Evolutionary conservation across 1,140 invertebrate genomes (phyloP).

Genomic region (Choristoneura fumiferana): DNA sequence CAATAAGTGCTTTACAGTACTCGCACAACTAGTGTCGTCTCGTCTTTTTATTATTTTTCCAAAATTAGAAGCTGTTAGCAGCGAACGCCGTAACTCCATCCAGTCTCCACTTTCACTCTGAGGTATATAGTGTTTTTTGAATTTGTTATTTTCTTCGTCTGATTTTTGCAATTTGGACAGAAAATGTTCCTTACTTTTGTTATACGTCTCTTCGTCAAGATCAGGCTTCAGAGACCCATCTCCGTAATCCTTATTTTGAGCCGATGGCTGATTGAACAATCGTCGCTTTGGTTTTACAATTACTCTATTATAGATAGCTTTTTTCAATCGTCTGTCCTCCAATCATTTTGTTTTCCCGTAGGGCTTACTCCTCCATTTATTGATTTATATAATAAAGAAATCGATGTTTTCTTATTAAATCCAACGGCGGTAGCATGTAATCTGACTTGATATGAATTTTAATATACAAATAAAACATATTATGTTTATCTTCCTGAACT

Average conservation of each 20-base stretch:
- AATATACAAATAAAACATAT: too few relatives aligned
- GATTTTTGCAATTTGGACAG: slow-evolving; percentile 13
- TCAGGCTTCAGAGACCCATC: neutral
- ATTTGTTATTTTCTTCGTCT: neutral
- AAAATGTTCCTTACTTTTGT: neutral
- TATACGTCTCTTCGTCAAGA: neutral
- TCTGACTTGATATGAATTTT: neutral
- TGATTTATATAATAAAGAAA: slow-evolving; percentile 2
- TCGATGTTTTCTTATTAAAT: neutral
- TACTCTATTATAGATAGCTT: neutral
- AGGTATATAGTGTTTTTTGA: slow-evolving; percentile 14
- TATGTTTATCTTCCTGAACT: too few relatives aligned
- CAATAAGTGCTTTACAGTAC: slow-evolving; percentile 17
- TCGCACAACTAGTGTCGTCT: slow-evolving; percentile 17
- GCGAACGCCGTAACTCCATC: slow-evolving; percentile 20
- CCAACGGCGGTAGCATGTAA: neutral
- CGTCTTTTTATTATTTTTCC: slow-evolving; percentile 24
- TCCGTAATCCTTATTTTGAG: slow-evolving; percentile 1
- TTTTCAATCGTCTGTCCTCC: too few relatives aligned
- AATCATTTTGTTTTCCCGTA: neutral
- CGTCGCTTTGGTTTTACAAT: neutral
- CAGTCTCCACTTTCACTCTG: slow-evolving; percentile 22
- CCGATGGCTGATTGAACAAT: neutral
- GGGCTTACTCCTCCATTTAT: neutral
- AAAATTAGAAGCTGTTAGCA: slow-evolving; percentile 23